Conservation (phyloP, 92 coral and sea anemone species). For the Scolanthus callimorphus region DNA sequence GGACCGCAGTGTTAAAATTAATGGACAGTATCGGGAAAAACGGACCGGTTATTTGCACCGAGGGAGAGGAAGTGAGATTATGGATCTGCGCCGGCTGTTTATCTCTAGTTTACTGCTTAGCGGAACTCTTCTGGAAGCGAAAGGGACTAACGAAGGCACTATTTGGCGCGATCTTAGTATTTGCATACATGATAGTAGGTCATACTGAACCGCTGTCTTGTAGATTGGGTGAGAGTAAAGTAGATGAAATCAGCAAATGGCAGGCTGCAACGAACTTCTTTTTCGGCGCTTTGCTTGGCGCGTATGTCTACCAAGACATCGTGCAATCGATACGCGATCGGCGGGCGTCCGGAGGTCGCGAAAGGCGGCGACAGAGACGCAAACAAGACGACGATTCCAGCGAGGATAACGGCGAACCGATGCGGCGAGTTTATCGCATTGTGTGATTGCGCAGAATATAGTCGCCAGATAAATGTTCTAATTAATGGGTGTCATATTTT, state of each 20-base stretch:
- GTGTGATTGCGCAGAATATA: no score
- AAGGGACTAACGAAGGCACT: constrained; percentile 58
- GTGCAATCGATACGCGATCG: constrained; percentile 19
- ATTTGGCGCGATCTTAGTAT: constrained; percentile 67
- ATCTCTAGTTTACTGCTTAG: constrained; percentile 57
- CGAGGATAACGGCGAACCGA: constrained; percentile 23
- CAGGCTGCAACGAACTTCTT: constrained; percentile 80
- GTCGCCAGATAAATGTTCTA: no score
- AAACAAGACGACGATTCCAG: constrained; percentile 32
- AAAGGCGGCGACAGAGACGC: constrained; percentile 11
- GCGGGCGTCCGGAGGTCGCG: constrained; percentile 5
- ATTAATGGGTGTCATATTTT: no score
- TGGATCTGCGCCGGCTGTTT: constrained; percentile 80
- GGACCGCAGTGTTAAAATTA: constrained; percentile 77
- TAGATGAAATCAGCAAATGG: constrained; percentile 73
- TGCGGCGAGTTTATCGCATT: constrained; percentile 30
- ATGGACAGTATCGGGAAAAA: constrained; percentile 65
- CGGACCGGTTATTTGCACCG: constrained; percentile 65
- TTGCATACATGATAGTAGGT: constrained; percentile 60
- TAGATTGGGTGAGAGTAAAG: constrained; percentile 58
- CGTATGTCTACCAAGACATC: constrained; percentile 53
- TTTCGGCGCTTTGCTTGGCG: constrained; percentile 59
- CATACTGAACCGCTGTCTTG: constrained; percentile 78
- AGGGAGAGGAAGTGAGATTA: constrained; percentile 74
- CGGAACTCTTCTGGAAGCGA: constrained; percentile 69